Conservation (phyloP, 2,888 invertebrate genomes). For the Lithophane ornitopus region DNA sequence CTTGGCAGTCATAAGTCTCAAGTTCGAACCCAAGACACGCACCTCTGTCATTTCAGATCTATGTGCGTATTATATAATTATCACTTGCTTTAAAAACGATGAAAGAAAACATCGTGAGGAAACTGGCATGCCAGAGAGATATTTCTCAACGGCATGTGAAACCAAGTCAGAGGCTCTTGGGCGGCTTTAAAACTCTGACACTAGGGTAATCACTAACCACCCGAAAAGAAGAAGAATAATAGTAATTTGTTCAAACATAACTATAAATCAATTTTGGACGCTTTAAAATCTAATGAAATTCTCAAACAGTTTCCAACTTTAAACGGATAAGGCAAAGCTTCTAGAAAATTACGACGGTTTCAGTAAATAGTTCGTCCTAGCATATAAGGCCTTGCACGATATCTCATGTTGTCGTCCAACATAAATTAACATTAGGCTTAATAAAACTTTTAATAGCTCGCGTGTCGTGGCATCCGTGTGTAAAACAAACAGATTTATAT, state of each 20-base stretch:
- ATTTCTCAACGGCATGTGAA: too few relatives aligned
- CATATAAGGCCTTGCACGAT: constrained; percentile 54
- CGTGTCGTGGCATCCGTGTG: constrained; percentile 72
- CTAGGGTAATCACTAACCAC: too few relatives aligned
- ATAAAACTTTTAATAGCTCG: constrained; percentile 66
- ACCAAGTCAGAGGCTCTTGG: too few relatives aligned
- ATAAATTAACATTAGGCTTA: constrained; percentile 65
- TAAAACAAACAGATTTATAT: constrained; percentile 79
- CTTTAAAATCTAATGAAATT: not conserved
- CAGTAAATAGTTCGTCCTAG: constrained; percentile 21
- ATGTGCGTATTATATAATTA: too few relatives aligned
- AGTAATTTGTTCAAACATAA: not conserved
- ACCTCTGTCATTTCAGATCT: too few relatives aligned
- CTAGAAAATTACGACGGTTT: constrained; percentile 30
- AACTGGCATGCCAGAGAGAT: too few relatives aligned
- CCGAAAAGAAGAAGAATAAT: too few relatives aligned
- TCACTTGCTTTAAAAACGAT: too few relatives aligned
- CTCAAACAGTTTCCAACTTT: not conserved
- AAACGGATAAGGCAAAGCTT: constrained; percentile 3
- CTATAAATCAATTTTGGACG: not conserved
- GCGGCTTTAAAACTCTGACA: too few relatives aligned
- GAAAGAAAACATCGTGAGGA: too few relatives aligned
- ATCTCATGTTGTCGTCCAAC: constrained; percentile 57
- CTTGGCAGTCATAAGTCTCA: too few relatives aligned
- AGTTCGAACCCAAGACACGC: too few relatives aligned